Percentiles rank a stretch among this genome's conserved stretches.
phyloP scores from a whole-genome alignment of 2,113 vertebrate genomes.

The Eulacestoma nigropectus region DNA sequence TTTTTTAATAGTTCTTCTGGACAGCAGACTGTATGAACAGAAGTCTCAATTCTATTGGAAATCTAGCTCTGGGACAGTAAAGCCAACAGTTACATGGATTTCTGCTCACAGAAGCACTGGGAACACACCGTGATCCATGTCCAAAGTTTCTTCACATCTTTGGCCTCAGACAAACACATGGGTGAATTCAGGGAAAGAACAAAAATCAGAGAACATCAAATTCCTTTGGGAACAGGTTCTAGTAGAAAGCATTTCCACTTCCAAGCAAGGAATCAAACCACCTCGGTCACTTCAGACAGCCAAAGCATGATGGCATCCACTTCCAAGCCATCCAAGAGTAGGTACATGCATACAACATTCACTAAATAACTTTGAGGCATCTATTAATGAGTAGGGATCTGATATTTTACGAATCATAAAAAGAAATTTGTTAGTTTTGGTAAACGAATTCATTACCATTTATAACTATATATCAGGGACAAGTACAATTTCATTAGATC shows the following conservation, averaged over 20 bases:
- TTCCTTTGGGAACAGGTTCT: not conserved
- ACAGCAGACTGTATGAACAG: not conserved
- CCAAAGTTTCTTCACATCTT: not conserved
- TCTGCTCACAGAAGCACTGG: not conserved
- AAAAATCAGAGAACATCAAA: not conserved
- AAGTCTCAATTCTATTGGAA: not conserved
- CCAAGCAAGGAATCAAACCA: not conserved
- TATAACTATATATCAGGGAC: not conserved
- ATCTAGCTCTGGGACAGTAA: not conserved
- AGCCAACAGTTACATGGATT: not conserved
- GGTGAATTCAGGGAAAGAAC: not conserved
- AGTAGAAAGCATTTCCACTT: not conserved
- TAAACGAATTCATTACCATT: not conserved
- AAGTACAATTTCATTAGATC: not conserved
- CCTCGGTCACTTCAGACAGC: not conserved
- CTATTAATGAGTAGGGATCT: not conserved
- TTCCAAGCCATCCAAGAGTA: not conserved
- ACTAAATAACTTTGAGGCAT: not conserved
- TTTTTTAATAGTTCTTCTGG: not conserved
- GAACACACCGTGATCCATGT: too few relatives aligned
- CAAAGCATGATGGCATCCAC: rapidly evolving
- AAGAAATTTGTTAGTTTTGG: not conserved
- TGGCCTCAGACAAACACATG: not conserved
- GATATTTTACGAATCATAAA: not conserved
- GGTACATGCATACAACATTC: not conserved